A percentile compares a stretch with the other conserved stretches of the same genome.
phyloP scores from a whole-genome alignment of 2,797 vertebrate species.

The Threskiornis aethiopicus region DNA sequence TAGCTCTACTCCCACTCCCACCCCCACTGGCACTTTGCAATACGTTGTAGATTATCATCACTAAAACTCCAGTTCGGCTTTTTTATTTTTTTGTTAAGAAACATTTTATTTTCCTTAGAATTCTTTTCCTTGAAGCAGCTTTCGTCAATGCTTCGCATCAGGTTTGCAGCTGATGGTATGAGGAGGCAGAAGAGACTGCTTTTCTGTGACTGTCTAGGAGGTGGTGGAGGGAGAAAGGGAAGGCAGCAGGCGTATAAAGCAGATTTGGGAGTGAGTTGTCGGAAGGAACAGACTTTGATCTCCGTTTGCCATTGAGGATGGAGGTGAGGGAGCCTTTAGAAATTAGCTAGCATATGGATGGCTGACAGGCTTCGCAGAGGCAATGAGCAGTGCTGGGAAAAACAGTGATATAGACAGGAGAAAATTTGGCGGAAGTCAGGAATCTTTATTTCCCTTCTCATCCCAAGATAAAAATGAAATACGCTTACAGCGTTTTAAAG shows the following conservation, averaged over 20 bases:
- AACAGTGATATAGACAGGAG: neutral
- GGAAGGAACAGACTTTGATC: neutral
- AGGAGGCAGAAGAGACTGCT: neutral
- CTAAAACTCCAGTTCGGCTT: neutral
- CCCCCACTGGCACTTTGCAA: neutral
- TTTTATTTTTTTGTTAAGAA: neutral
- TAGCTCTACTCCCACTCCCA: constrained; percentile 27
- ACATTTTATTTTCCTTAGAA: neutral
- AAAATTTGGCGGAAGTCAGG: neutral
- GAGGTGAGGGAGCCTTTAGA: neutral
- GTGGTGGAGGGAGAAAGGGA: neutral
- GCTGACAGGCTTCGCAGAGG: neutral
- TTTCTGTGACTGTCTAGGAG: neutral
- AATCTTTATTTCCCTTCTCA: neutral
- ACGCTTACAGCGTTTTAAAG: neutral
- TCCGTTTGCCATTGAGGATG: neutral
- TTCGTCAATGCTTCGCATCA: neutral
- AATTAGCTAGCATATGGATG: neutral
- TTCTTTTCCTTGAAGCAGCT: neutral
- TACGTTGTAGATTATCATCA: constrained; percentile 15
- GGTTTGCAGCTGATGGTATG: neutral
- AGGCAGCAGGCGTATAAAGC: neutral
- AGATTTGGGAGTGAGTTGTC: neutral
- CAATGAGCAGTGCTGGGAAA: neutral
- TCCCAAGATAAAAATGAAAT: rapidly evolving